These are phyloP conservation scores for Bombylius major DNA, from an alignment of 2,888 invertebrate species.

Conservation along the genomic window DNA sequence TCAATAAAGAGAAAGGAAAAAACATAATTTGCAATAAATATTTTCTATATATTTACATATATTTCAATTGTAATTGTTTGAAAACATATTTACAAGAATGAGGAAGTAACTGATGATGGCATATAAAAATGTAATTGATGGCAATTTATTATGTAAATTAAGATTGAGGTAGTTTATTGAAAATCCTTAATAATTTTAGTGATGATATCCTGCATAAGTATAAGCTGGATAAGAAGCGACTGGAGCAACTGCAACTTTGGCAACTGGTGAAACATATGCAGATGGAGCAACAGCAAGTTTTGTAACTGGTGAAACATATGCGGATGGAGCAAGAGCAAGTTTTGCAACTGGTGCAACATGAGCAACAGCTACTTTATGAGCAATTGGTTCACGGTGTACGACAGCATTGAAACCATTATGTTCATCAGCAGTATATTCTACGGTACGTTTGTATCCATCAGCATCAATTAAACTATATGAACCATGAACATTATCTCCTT, in stretches of 20 bases:
- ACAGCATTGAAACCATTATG: conserved; percentile 42
- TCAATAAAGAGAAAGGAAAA: no score
- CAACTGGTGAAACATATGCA: background rate
- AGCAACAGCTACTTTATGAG: background rate
- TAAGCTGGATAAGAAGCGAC: background rate
- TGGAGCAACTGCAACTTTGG: background rate
- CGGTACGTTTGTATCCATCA: conserved; percentile 40
- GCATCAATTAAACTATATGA: conserved; percentile 41
- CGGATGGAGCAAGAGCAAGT: background rate
- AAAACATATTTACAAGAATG: no score
- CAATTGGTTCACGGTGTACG: conserved; percentile 39
- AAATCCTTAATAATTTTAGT: no score
- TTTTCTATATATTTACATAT: no score
- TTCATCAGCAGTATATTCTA: conserved; percentile 41
- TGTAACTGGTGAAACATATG: background rate
- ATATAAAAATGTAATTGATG: no score
- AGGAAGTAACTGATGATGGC: no score
- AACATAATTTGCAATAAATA: no score
- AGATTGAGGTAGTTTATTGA: no score
- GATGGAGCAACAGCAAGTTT: background rate
- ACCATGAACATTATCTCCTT: conserved; percentile 41
- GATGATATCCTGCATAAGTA: no score
- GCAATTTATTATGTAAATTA: no score
- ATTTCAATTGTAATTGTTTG: no score
- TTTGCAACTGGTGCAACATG: conserved; percentile 4